These are phyloP conservation scores for Chloropsis cyanopogon DNA, from an alignment of 2,113 vertebrate genomes.

Conservation along the genomic window DNA sequence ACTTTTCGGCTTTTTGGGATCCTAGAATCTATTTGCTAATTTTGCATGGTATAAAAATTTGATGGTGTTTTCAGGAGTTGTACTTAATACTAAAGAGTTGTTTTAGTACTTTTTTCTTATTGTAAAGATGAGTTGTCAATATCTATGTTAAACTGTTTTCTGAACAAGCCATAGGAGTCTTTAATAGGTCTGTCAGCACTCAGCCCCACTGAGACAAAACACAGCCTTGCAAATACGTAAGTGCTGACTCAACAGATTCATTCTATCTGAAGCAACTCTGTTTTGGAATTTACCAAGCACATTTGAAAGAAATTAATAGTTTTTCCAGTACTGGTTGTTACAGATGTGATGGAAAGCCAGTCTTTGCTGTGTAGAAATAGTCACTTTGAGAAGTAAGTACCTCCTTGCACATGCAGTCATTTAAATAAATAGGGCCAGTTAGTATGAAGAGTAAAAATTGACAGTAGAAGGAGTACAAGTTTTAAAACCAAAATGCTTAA, in stretches of 20 bases:
- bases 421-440: not conserved
- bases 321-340: conserved; percentile 12
- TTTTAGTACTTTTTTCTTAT: not conserved
- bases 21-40: not conserved
- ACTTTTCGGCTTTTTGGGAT: not conserved
- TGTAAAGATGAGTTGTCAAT: not conserved
- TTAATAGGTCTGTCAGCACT: not conserved
- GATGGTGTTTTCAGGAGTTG: not conserved
- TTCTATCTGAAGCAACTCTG: not conserved
- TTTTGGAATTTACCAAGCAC: not conserved
- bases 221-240: not conserved
- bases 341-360: not conserved
- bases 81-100: not conserved
- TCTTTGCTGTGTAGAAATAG: not conserved
- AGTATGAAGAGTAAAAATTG: not conserved
- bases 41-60: not conserved
- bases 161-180: not conserved
- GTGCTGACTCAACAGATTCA: not conserved
- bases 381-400: not conserved
- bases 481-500: not conserved
- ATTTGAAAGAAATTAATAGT: conserved; percentile 23
- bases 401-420: not conserved
- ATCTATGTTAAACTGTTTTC: not conserved
- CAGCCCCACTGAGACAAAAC: not conserved
- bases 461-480: not conserved